Evolutionary conservation across 2,888 invertebrate genomes (phyloP), one percentile per base, ranked within the genome.

Genomic region (Asteroscopus sphinx): DNA sequence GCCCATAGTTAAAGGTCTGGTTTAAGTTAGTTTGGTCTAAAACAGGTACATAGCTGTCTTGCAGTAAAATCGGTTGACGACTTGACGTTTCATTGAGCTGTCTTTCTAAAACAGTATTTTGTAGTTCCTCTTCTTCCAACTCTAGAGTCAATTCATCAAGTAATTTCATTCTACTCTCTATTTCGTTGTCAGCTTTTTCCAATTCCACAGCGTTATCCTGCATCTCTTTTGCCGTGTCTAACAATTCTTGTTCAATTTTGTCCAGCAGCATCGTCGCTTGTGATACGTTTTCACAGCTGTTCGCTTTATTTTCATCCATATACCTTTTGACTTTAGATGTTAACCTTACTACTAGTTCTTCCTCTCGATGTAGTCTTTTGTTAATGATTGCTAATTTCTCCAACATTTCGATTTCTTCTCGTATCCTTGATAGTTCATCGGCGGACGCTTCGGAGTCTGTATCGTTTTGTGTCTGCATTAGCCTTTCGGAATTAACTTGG

Each of bases 341-440:
- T 33, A 97, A 83, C 71, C 96, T 93, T 3, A 96, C 96, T 2
- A 97, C 93, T 54, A 95, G 89, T 82, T 97, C 97, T 81, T 97
- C 97, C 83, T 97, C 97, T 55, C 96, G 94, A 56, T 97, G 96
- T 55, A 97, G 88, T 77, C 96, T 95, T 81, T 97, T 96, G 84
- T 97, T 97, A 21, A 97, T 91, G 48, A 96, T 95, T 17, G 96
- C 95, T 44, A 97, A 95, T 85, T 96, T 96, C 78, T 97, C 97
- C 76, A 97, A 91, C 69, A 97, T 92, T 76, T 96, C 96, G n/a
- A 96, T 95, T 89, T 96, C 96, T 81, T 96, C 95, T 68, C 95
- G 92, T 77, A 95, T 93, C 79, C 95, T 95, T 41, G 95, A 95
- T 1, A 94, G 83, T 72, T 95, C 95, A 47, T 94, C 92, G n/a